These are phyloP conservation scores for Loriculus beryllinus DNA, from an alignment of 2,797 vertebrate species.

Conservation along the genomic window DNA sequence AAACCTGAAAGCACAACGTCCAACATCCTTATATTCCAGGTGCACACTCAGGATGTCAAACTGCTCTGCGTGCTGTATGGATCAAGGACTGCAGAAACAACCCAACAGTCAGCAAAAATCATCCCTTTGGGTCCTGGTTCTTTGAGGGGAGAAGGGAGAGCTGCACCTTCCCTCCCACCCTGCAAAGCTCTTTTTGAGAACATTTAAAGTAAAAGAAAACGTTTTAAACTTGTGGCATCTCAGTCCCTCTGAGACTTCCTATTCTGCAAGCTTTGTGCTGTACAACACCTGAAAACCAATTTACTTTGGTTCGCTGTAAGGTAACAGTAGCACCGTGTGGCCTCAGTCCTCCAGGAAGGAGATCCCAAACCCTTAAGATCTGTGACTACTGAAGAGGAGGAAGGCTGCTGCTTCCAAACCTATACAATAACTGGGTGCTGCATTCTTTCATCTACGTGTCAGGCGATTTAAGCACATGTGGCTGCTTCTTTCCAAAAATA, in stretches of 20 bases:
- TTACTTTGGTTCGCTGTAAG: not conserved
- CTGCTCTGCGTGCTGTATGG: not conserved
- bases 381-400: not conserved
- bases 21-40: not conserved
- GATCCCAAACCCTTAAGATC: not conserved
- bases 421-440: not conserved
- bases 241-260: not conserved
- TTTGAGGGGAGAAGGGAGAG: not conserved
- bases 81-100: not conserved
- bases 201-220: not conserved
- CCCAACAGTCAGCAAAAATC: not conserved
- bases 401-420: not conserved
- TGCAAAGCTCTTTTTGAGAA: not conserved
- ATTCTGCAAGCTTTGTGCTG: not conserved
- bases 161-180: not conserved
- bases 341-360: not conserved
- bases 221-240: not conserved
- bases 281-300: not conserved
- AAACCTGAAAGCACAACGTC: conserved; percentile 82
- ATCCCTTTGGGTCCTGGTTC: not conserved
- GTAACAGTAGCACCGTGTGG: not conserved
- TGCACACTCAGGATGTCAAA: not conserved
- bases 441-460: not conserved
- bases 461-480: not conserved
- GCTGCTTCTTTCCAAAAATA: not conserved